Conservation (phyloP, 2,888 invertebrate genomes). For the Cantharis lateralis region DNA sequence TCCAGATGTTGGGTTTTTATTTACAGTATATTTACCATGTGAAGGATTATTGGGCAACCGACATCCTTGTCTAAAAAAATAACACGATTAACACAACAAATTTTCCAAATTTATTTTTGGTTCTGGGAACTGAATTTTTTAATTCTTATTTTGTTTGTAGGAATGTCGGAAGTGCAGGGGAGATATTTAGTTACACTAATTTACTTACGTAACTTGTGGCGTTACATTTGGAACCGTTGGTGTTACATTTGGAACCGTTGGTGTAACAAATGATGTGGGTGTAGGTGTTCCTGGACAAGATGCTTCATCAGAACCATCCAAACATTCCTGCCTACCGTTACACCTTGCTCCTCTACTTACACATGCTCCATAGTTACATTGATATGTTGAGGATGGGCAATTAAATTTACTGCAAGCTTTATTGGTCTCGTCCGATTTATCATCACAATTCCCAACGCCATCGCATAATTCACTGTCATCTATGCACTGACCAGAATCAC, state of each 20-base stretch:
- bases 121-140: too few relatives aligned
- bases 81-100: not conserved
- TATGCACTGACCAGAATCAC: constrained; percentile 52
- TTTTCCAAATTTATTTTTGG: too few relatives aligned
- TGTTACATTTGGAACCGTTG: not conserved
- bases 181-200: not conserved
- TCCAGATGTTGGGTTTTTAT: not conserved
- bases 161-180: too few relatives aligned
- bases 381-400: constrained; percentile 40
- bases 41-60: constrained; percentile 39
- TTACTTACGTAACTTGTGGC: not conserved
- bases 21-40: constrained; percentile 39
- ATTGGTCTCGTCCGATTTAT: constrained; percentile 56
- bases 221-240: not conserved
- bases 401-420: constrained; percentile 10
- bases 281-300: not conserved
- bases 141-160: too few relatives aligned
- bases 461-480: constrained; percentile 52
- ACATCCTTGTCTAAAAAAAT: constrained; percentile 7
- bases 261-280: not conserved
- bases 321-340: constrained; percentile 57
- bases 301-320: constrained; percentile 59
- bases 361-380: constrained; percentile 48
- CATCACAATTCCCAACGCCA: constrained; percentile 54
- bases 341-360: constrained; percentile 58